Conservation (phyloP, 2,113 vertebrate genomes). For the Muscicapa adusta region DNA sequence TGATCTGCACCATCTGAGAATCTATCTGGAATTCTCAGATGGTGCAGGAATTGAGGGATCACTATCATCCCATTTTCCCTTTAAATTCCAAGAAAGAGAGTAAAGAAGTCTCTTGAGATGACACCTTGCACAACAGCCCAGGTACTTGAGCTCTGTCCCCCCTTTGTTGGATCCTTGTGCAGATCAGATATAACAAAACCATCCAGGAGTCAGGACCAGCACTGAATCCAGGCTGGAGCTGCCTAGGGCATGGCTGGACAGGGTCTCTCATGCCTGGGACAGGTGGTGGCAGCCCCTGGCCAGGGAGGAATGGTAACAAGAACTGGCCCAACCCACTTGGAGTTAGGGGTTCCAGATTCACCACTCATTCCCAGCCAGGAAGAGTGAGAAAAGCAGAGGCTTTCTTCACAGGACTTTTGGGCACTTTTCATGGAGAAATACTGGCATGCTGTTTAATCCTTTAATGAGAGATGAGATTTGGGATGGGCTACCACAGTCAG, state of each 20-base stretch:
- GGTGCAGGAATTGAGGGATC: background rate
- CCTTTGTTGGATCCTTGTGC: background rate
- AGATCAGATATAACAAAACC: background rate
- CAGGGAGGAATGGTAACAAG: background rate
- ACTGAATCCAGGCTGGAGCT: background rate
- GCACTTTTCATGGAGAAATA: background rate
- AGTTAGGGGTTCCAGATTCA: background rate
- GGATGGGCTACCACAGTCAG: background rate
- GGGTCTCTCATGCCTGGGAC: background rate
- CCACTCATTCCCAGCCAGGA: background rate
- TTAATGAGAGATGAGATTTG: background rate
- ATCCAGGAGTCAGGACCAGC: background rate
- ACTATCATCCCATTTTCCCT: background rate
- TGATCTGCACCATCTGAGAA: background rate
- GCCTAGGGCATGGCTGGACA: background rate
- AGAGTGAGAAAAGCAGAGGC: background rate
- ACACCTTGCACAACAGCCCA: background rate
- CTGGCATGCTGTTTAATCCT: background rate
- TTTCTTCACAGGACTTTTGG: background rate
- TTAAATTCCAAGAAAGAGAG: background rate
- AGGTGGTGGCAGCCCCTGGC: background rate
- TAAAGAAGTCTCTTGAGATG: background rate
- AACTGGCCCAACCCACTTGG: background rate
- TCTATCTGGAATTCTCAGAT: background rate
- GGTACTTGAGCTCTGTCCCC: background rate